Conservation (phyloP, 2,797 vertebrate genomes). For the Nasua narica region DNA sequence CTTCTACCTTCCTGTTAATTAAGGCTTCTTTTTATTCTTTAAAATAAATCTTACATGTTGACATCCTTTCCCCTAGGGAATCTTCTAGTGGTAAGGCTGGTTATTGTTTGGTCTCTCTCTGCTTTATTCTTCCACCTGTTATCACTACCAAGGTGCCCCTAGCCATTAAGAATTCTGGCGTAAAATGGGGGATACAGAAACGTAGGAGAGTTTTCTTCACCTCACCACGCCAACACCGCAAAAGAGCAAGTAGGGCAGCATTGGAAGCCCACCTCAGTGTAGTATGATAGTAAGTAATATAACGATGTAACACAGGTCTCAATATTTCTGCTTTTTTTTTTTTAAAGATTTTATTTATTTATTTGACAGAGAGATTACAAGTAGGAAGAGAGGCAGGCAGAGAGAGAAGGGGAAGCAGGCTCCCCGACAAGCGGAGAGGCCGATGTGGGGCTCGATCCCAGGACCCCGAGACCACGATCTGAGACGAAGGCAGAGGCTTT, state of each 20-base stretch:
- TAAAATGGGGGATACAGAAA: neutral
- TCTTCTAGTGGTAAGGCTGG: neutral
- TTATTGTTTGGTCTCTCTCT: neutral
- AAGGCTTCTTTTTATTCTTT: neutral
- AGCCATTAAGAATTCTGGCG: neutral
- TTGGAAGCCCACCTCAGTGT: neutral
- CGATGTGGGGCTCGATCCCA: too few species aligned
- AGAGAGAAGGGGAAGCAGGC: too few species aligned
- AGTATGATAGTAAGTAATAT: too few species aligned
- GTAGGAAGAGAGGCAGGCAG: too few species aligned
- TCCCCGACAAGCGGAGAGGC: too few species aligned
- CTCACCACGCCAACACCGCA: rapidly evolving
- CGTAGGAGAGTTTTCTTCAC: neutral
- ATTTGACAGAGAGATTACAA: too few species aligned
- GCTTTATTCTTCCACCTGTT: neutral
- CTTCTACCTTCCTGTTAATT: neutral
- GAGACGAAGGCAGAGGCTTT: too few species aligned
- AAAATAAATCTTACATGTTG: neutral
- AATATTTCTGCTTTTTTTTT: neutral
- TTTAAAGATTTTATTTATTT: too few species aligned
- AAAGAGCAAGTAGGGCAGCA: neutral
- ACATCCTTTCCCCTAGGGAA: neutral
- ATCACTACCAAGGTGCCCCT: neutral
- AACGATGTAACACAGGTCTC: rapidly evolving
- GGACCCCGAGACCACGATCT: too few species aligned